Conservation (phyloP, 1,140 invertebrate species). For the Plectrocnemia conspersa region DNA sequence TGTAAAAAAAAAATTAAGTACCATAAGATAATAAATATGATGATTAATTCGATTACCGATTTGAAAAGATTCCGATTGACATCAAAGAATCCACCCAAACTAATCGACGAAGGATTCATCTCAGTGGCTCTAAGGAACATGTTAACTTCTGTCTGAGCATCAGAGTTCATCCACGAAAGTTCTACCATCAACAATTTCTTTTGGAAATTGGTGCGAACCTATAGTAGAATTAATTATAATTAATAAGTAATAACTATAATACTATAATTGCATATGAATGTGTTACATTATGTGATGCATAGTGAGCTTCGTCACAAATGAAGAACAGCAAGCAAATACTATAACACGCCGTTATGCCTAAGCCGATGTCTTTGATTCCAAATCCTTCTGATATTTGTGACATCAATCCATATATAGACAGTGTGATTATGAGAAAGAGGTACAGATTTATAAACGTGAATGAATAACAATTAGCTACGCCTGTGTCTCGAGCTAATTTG, state of each 20-base stretch:
- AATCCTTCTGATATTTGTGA: constrained; percentile 64
- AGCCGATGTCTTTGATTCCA: constrained; percentile 60
- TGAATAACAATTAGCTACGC: constrained; percentile 58
- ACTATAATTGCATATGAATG: neutral
- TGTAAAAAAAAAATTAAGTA: too few species aligned
- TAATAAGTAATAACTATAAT: neutral
- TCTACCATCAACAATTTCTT: constrained; percentile 65
- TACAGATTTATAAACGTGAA: constrained; percentile 61
- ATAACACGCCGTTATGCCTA: constrained; percentile 58
- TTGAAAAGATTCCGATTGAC: constrained; percentile 64
- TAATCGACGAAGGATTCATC: constrained; percentile 65
- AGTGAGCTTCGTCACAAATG: constrained; percentile 63
- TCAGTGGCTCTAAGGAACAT: constrained; percentile 66
- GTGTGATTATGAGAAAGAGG: constrained; percentile 61
- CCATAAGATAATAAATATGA: neutral
- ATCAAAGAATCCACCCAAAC: constrained; percentile 63
- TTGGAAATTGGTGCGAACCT: constrained; percentile 63
- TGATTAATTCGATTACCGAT: constrained; percentile 47
- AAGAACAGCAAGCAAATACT: constrained; percentile 59
- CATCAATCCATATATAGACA: constrained; percentile 63
- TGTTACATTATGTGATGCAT: constrained; percentile 57
- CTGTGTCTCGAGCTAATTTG: constrained; percentile 58
- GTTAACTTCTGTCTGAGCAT: constrained; percentile 61
- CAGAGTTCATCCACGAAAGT: constrained; percentile 61
- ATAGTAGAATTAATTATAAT: constrained; percentile 23